Conservation (phyloP, 2,113 vertebrate genomes). For the Dicrurus megarhynchus region DNA sequence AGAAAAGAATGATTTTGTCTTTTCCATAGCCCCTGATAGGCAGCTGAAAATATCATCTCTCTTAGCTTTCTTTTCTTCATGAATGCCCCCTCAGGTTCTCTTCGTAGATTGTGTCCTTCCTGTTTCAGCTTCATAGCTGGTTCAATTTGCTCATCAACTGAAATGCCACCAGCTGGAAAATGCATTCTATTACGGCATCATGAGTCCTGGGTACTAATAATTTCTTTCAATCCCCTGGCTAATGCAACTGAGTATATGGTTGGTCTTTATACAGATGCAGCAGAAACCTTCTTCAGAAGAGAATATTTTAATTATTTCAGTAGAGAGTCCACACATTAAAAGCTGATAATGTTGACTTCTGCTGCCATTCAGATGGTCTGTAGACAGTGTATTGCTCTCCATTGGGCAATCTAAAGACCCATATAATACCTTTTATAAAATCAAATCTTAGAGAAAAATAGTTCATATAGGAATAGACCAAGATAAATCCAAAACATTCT, state of each 20-base stretch:
- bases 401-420: background rate
- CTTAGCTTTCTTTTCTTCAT: background rate
- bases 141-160: background rate
- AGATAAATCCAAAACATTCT: background rate
- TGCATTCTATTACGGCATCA: background rate
- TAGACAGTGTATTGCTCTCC: background rate
- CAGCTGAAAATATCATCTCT: background rate
- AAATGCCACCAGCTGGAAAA: background rate
- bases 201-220: background rate
- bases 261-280: background rate
- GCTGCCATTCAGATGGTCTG: background rate
- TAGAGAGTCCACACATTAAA: background rate
- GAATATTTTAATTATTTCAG: background rate
- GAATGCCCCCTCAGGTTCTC: background rate
- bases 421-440: background rate
- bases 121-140: background rate
- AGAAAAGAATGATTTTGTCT: background rate
- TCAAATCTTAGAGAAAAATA: background rate
- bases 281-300: background rate
- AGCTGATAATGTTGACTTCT: background rate
- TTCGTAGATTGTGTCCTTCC: background rate
- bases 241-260: background rate
- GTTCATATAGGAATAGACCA: background rate
- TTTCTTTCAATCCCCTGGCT: background rate
- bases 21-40: background rate